Evolutionary conservation across 2,113 vertebrate species (phyloP), one percentile per base, ranked within the genome.

Genomic region (Dascyllus trimaculatus): DNA sequence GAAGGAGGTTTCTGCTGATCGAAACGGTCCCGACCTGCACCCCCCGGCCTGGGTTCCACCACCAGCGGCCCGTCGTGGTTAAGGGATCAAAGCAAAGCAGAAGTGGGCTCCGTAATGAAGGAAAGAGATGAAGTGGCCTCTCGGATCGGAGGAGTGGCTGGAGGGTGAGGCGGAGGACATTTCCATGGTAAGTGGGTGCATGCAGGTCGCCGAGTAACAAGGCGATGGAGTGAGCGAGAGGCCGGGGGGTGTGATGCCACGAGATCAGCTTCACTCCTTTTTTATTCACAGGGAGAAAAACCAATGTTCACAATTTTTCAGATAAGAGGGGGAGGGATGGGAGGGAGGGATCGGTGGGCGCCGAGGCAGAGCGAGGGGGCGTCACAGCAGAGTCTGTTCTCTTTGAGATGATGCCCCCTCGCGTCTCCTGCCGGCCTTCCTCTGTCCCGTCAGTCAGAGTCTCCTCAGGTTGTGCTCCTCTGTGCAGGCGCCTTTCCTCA

Each of bases 401-500:
- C 90, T 71, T 85, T 83, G 57, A 84, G 83, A 79, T 85, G 61
- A 89, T 74, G 81, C 68, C 66, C 63, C 69, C 84, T 87, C 75
- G 45, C 26, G 45, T 65, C 78, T 75, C 59, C 29, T 40, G 71
- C 75, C 62, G 61, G 73, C 71, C 79, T 68, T n/a, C 71, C 61
- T 80, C 46, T 15, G 1, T 49, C 45, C 38, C 49, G 80, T 75
- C 72, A 78, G 85, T 93, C 90, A 95, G 74, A 94, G 90, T 88
- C 80, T 90, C 76, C 91, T 91, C 78, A 86, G 85, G 91, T 91
- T 92, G 88, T 90, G 95, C 64, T 95, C 95, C 82, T 96, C 96
- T 29, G 95, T 91, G 94, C 98, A 99, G 76, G 72, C 93, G 84
- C 97, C 97, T 93, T 89, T 97, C 79, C 85, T 96, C 90, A 99